phyloP scores from a whole-genome alignment of 92 coral and sea anemone genomes.

The Palythoa grandis region DNA sequence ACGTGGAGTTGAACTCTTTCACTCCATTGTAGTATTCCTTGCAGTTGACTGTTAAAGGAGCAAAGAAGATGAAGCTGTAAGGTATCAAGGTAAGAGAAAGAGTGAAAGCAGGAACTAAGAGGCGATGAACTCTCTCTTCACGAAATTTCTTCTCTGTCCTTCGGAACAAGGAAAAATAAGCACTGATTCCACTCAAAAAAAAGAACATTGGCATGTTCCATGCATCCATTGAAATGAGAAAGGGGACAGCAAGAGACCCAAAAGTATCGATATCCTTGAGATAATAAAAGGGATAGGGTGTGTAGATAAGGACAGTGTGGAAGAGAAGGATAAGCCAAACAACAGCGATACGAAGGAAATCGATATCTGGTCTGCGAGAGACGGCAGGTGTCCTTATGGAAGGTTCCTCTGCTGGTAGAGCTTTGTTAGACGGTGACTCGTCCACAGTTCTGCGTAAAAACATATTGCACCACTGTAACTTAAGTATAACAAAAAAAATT shows the following conservation, averaged over 20 bases:
- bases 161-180: constrained; percentile 3
- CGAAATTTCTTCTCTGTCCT: constrained; percentile 21
- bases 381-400: not conserved
- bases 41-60: not conserved
- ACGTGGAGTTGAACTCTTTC: constrained; percentile 2
- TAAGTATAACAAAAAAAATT: too few relatives aligned
- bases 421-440: not conserved
- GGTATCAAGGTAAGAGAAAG: not conserved
- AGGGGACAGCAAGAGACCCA: not conserved
- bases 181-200: constrained; percentile 18
- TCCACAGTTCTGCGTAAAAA: not conserved
- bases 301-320: constrained; percentile 3
- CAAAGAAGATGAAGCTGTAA: not conserved
- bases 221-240: not conserved
- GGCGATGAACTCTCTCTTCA: constrained; percentile 7
- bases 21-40: constrained; percentile 9
- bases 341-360: not conserved
- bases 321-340: constrained; percentile 19
- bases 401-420: not conserved
- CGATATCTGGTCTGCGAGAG: constrained; percentile 6
- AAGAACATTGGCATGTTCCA: constrained; percentile 33
- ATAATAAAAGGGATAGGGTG: not conserved
- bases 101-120: constrained; percentile 9
- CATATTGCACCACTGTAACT: too few relatives aligned
- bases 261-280: not conserved